phyloP scores from a whole-genome alignment of 2,888 invertebrate genomes.

The Cynaeus angustus region DNA sequence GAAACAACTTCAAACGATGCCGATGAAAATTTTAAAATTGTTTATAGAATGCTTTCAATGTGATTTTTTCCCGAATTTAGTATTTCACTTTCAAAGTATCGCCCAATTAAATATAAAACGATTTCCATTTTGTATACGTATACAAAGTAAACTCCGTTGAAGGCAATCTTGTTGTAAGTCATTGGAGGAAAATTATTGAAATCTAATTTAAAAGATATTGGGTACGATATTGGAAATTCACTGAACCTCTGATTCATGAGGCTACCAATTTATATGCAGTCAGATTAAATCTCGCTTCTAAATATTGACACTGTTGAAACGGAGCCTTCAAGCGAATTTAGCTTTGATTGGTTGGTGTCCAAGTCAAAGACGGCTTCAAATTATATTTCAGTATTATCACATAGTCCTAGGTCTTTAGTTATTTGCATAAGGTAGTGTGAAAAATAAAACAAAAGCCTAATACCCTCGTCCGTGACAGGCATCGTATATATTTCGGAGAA shows the following conservation, averaged over 20 bases:
- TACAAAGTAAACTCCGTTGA: background rate
- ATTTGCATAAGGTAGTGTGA: too few species aligned
- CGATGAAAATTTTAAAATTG: too few species aligned
- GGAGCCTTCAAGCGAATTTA: slow-evolving; percentile 9
- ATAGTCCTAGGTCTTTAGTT: too few species aligned
- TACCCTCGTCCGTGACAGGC: slow-evolving; percentile 20
- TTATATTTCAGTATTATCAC: too few species aligned
- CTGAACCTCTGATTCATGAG: slow-evolving; percentile 23
- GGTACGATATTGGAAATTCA: slow-evolving; percentile 32
- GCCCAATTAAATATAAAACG: background rate
- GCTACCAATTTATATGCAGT: slow-evolving; percentile 41
- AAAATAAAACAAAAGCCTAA: slow-evolving; percentile 23
- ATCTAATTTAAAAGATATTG: slow-evolving; percentile 33
- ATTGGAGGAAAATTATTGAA: slow-evolving; percentile 26
- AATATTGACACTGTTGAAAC: slow-evolving; percentile 39
- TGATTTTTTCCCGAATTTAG: too few species aligned
- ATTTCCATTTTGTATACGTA: background rate
- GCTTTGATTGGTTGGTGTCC: background rate
- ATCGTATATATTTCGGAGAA: slow-evolving; percentile 32
- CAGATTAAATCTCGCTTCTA: slow-evolving; percentile 41
- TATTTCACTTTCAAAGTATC: too few species aligned
- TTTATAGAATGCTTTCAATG: too few species aligned
- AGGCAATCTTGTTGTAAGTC: slow-evolving; percentile 15
- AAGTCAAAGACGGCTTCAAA: too few species aligned
- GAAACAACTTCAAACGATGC: too few species aligned